Evolutionary conservation across 2,113 vertebrate species (phyloP), one percentile per base, ranked within the genome.

Genomic region (Cyanoderma ruficeps): DNA sequence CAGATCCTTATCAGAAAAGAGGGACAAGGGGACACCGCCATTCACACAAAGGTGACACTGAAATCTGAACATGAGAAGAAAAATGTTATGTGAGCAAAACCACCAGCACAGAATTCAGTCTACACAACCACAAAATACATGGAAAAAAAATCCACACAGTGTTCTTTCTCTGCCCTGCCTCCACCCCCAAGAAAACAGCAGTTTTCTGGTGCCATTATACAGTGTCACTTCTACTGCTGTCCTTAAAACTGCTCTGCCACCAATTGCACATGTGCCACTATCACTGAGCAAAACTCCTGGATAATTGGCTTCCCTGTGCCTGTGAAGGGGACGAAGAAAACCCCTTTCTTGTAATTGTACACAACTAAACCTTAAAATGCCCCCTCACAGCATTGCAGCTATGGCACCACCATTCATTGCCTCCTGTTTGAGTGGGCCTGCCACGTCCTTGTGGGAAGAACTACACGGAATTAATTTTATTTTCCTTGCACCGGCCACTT

Each of bases 401-500:
- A 8, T 27, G 9, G 47, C 68, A 80, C 7, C 24, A 20, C 37
- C 7, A 1, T 17, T 23, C 76, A 47, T 5, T 56, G 76, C 15
- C 80, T 87, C 74, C 72, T 83, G 22, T 42, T 63, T 37, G 31
- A 84, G 60, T 24, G 57, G 68, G 28, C 28, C 90, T 76, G 69
- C 49, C 4, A 2, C 7, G 59, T 57, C 50, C 31, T 13, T 55
- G 71, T 47, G 47, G 64, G 52, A 84, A 64, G 37, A 22, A 16
- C 13, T 37, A 6, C 19, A 33, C 15, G 60, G 59, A 92, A 91
- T 88, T 93, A 63, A 91, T 78, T 92, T 81, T 27, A 42, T 91
- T 94, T 90, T 42, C 83, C 76, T 88, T 90, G 71, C 77, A 87
- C 56, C 83, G 76, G 59, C n/a, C 50, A 46, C 71, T 79, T 72